Evolutionary conservation across 2,888 invertebrate species (phyloP).

Genomic region (Agrilus mali): DNA sequence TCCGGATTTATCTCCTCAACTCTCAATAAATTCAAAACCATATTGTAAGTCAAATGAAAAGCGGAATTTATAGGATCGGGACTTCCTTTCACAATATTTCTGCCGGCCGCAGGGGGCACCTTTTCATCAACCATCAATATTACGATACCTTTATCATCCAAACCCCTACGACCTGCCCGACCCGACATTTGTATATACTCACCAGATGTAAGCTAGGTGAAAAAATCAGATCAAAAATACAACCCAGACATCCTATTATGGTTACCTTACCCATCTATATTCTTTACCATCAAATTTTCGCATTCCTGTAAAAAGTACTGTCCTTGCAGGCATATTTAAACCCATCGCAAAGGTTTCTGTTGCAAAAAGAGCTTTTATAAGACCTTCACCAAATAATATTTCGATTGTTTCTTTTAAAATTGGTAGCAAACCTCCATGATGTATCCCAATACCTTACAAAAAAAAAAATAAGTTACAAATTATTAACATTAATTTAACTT

Average conservation of each 20-base stretch:
- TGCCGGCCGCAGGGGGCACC: constrained; percentile 66
- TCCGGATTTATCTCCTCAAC: constrained; percentile 99
- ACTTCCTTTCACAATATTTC: constrained; percentile 67
- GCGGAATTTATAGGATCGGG: constrained; percentile 98
- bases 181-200: constrained; percentile 99
- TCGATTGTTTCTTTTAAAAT: constrained; percentile 98
- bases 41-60: constrained; percentile 98
- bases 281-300: constrained; percentile 96
- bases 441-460: constrained; percentile 76
- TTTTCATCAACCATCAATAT: constrained; percentile 98
- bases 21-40: constrained; percentile 91
- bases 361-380: constrained; percentile 96
- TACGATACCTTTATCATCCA: constrained; percentile 94
- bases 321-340: constrained; percentile 98
- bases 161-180: constrained; percentile 89
- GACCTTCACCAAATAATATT: constrained; percentile 93
- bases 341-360: constrained; percentile 99
- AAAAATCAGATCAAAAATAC: not conserved
- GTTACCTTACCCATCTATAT: constrained; percentile 68
- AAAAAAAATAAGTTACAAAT: not conserved
- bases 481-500: not conserved
- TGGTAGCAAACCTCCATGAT: constrained; percentile 92
- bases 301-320: constrained; percentile 90
- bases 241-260: not conserved
- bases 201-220: constrained; percentile 69